A percentile compares a stretch with the other conserved stretches of the same genome.
phyloP scores from a whole-genome alignment of 2,797 vertebrate genomes.

The Pseudomugil gertrudae region DNA sequence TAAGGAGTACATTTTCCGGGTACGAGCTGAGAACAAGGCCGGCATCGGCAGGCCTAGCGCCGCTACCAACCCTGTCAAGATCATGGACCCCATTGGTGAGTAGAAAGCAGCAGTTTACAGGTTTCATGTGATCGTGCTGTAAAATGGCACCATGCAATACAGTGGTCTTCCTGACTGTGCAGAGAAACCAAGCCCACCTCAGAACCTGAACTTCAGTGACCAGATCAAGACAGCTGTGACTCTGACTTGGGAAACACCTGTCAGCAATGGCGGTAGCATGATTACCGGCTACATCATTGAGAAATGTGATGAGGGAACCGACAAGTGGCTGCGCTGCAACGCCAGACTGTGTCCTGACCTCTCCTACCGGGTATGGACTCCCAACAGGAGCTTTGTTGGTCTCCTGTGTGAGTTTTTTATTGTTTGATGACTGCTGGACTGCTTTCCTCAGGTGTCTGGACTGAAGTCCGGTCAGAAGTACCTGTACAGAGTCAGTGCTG shows the following conservation, averaged over 20 bases:
- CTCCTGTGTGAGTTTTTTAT: no score
- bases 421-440: not conserved
- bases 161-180: slow-evolving; percentile 4
- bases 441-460: slow-evolving; percentile 87
- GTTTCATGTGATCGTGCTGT: not conserved
- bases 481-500: slow-evolving; percentile 93
- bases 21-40: slow-evolving; percentile 94
- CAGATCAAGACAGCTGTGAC: slow-evolving; percentile 90
- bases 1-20: slow-evolving; percentile 97
- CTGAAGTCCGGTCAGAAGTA: slow-evolving; percentile 90
- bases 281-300: slow-evolving; percentile 95
- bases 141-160: not conserved
- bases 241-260: slow-evolving; percentile 94
- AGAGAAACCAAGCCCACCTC: slow-evolving; percentile 94
- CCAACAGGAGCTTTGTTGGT: not conserved
- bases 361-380: slow-evolving; percentile 85
- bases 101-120: accelerated
- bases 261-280: slow-evolving; percentile 91
- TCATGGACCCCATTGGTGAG: slow-evolving; percentile 95
- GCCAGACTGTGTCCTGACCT: slow-evolving; percentile 89
- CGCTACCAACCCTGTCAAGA: slow-evolving; percentile 92
- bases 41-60: slow-evolving; percentile 94
- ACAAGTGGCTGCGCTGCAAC: slow-evolving; percentile 95
- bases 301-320: slow-evolving; percentile 89
- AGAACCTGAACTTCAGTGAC: slow-evolving; percentile 89